Evolutionary conservation across 2,888 invertebrate genomes (phyloP), one percentile per base, ranked within the genome.

Genomic region (Apoderus coryli): DNA sequence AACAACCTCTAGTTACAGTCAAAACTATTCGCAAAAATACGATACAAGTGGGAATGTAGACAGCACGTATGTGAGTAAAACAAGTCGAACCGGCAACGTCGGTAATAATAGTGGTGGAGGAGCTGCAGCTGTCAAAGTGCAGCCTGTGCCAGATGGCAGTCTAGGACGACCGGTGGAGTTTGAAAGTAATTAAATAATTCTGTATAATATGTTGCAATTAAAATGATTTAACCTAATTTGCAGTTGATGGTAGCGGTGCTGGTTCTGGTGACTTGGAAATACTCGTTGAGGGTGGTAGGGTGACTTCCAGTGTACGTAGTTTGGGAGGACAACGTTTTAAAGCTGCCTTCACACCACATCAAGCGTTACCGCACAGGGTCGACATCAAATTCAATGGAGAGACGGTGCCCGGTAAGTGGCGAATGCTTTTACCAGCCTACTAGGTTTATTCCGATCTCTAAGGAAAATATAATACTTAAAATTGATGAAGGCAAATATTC

Each of bases 191-290:
- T 57, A 24, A 16, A 6, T n/a, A n/a, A n/a, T n/a, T n/a, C n/a
- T n/a, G n/a, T n/a, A n/a, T n/a, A n/a, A n/a, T n/a, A n/a, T n/a
- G n/a, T n/a, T n/a, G n/a, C n/a, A n/a, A n/a, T n/a, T n/a, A n/a
- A n/a, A n/a, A n/a, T n/a, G n/a, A n/a, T n/a, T 24, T 27, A 4
- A 10, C 14, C 29, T 9, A 28, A 27, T 40, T 52, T 57, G 22
- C 52, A 90, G 90, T 96, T 59, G 93, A 96, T 59, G 92, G 93
- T 33, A 81, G 86, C 35, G 72, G 76, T 41, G 93, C 95, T n/a
- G 95, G 95, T 19, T 86, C 90, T 3, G 96, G 95, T 10, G 92
- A 93, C 59, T 61, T 96, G 42, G 95, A 95, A 59, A 82, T 96
- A 42, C 71, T 93, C 40, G 92, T 93, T 5, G 92, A 93, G 50